These are phyloP conservation scores for Epirrhoe tristata DNA, from an alignment of 2,888 invertebrate species.

Conservation along the genomic window DNA sequence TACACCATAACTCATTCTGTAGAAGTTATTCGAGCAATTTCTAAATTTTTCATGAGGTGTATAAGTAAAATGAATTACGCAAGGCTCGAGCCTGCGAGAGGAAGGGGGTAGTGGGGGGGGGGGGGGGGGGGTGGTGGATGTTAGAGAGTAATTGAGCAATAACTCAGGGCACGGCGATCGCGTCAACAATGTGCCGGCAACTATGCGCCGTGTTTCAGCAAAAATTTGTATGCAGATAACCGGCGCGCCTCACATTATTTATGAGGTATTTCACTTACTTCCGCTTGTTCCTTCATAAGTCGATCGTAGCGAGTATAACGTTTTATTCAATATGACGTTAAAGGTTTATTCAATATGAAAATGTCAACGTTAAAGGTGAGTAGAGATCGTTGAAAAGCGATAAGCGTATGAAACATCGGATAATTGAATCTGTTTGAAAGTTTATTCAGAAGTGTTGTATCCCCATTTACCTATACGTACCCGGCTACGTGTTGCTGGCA, in stretches of 20 bases:
- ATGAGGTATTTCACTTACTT: slow-evolving; percentile 19
- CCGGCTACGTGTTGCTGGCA: no score
- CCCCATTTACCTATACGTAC: background rate
- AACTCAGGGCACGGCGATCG: slow-evolving; percentile 41
- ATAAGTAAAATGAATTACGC: slow-evolving; percentile 43
- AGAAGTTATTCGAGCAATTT: slow-evolving; percentile 44
- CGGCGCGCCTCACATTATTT: slow-evolving; percentile 8
- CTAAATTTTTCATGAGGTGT: slow-evolving; percentile 47
- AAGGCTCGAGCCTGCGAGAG: slow-evolving; percentile 18
- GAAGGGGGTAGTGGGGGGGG: background rate
- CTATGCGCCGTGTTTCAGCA: slow-evolving; percentile 23
- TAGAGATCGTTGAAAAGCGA: background rate
- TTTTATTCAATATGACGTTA: background rate
- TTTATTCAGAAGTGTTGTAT: background rate
- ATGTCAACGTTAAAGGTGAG: background rate
- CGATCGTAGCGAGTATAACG: background rate
- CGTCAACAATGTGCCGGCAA: slow-evolving; percentile 34
- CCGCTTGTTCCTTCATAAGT: background rate
- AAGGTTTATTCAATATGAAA: background rate
- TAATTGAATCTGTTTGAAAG: background rate
- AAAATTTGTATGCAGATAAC: slow-evolving; percentile 24
- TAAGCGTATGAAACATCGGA: background rate
- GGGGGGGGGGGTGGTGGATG: slow-evolving; percentile 1
- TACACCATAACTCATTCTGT: slow-evolving; percentile 38
- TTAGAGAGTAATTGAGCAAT: slow-evolving; percentile 44